Conservation (phyloP, 2,797 vertebrate genomes). For the Avahi laniger region DNA sequence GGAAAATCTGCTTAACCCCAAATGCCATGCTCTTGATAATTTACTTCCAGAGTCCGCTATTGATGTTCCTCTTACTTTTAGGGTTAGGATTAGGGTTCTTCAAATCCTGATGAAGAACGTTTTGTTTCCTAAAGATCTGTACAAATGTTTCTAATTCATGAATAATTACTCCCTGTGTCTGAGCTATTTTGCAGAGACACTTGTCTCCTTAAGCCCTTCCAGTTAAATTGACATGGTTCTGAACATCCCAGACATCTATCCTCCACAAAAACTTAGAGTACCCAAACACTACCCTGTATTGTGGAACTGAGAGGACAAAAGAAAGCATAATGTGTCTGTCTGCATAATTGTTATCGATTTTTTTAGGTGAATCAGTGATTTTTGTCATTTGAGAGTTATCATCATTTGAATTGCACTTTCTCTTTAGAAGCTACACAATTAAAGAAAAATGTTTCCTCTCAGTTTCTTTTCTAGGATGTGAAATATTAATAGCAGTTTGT, state of each 20-base stretch:
- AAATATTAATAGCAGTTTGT: conserved; percentile 3
- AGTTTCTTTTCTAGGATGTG: conserved; percentile 4
- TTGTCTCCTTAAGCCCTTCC: not conserved
- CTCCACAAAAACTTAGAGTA: not conserved
- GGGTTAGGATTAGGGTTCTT: not conserved
- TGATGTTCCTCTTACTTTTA: not conserved
- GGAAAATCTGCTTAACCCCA: not conserved
- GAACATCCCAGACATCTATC: not conserved
- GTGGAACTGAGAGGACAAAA: not conserved
- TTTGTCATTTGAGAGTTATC: not conserved
- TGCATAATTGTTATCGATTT: conserved; percentile 6
- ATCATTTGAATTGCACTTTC: conserved; percentile 21
- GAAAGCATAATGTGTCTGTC: not conserved
- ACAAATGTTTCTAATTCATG: not conserved
- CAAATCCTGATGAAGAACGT: not conserved
- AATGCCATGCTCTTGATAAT: not conserved
- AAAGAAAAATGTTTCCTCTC: not conserved
- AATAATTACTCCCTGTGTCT: not conserved
- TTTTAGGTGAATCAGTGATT: not conserved
- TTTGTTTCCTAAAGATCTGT: not conserved
- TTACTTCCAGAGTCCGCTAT: not conserved
- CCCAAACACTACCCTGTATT: not conserved
- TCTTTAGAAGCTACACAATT: not conserved
- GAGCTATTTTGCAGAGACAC: not conserved
- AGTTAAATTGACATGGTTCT: not conserved